phyloP scores from a whole-genome alignment of 2,888 invertebrate genomes.

The Coecobrya sp. region DNA sequence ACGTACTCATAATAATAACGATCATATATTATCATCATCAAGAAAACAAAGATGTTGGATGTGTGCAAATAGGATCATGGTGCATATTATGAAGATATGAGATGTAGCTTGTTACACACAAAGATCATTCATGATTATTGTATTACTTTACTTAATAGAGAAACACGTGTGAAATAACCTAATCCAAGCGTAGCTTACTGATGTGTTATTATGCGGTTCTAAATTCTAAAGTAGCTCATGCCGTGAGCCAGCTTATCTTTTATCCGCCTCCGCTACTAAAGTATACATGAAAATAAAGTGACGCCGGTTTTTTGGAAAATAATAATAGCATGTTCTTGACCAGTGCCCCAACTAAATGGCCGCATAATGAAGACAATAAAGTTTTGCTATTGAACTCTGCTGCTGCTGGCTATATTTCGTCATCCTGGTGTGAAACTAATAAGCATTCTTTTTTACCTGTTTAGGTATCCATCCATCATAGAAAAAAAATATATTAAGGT shows the following conservation, averaged over 20 bases:
- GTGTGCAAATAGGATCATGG: background rate
- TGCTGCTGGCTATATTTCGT: background rate
- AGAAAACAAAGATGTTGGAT: conserved; percentile 37
- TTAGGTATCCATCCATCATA: background rate
- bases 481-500: background rate
- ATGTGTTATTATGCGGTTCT: background rate
- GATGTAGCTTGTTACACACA: background rate
- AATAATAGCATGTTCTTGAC: conserved; percentile 54
- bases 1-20: background rate
- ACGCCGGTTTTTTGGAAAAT: conserved; percentile 15
- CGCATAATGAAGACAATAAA: conserved; percentile 44
- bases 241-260: background rate
- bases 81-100: background rate
- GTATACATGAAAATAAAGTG: conserved; percentile 25
- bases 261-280: background rate
- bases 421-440: background rate
- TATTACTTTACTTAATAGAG: background rate
- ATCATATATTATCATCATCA: conserved; percentile 18
- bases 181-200: background rate
- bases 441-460: background rate
- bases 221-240: background rate
- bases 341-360: conserved; percentile 47
- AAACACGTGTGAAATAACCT: conserved; percentile 36
- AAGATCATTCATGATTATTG: conserved; percentile 1
- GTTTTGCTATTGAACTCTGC: background rate